Evolutionary conservation across 1,140 invertebrate species (phyloP).

Genomic region (Dendrolimus kikuchii): DNA sequence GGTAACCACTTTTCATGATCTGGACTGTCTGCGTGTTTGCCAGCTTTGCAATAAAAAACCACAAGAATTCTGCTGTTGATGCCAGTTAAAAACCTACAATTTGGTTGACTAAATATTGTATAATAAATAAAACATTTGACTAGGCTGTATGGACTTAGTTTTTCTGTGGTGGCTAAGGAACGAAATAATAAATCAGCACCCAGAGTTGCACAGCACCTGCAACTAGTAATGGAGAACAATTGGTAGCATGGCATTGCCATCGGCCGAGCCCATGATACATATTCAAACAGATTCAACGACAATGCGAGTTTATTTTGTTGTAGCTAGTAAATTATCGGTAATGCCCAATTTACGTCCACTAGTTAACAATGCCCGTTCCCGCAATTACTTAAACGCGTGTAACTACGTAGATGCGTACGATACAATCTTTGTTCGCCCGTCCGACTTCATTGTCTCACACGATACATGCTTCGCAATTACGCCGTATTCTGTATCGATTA

Average conservation of each 20-base stretch:
- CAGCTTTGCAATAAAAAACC: too few species aligned
- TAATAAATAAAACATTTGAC: too few species aligned
- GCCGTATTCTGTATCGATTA: conserved; percentile 60
- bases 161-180: too few species aligned
- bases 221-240: conserved; percentile 61
- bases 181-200: neutral
- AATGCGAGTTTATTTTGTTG: conserved; percentile 58
- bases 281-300: conserved; percentile 57
- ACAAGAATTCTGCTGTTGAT: too few species aligned
- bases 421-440: conserved; percentile 48
- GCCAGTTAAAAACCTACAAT: too few species aligned
- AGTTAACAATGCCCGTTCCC: conserved; percentile 66
- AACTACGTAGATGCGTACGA: conserved; percentile 42
- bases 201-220: conserved; percentile 38
- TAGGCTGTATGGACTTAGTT: too few species aligned
- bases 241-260: conserved; percentile 52
- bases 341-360: conserved; percentile 67
- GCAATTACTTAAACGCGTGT: conserved; percentile 69
- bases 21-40: too few species aligned
- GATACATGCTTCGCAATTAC: conserved; percentile 60
- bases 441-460: conserved; percentile 59
- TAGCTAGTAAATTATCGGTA: conserved; percentile 68
- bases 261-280: conserved; percentile 47
- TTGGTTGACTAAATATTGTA: too few species aligned
- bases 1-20: too few species aligned